phyloP scores from a whole-genome alignment of 2,888 invertebrate species.

The Tenthredo mesomela region DNA sequence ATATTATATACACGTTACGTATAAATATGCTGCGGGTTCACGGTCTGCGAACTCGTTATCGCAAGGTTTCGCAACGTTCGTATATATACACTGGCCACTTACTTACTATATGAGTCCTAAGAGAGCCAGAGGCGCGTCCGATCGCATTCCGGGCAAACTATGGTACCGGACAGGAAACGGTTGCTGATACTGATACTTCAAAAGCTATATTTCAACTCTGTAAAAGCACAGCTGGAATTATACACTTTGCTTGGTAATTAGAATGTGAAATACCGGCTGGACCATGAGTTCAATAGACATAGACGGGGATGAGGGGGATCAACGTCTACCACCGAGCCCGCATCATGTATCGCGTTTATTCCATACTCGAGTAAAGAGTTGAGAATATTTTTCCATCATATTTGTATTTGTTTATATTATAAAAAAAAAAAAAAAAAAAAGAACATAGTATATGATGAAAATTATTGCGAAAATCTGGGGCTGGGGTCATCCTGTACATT shows the following conservation, averaged over 20 bases:
- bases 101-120: neutral
- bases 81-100: neutral
- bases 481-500: conserved; percentile 25
- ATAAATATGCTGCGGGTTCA: neutral
- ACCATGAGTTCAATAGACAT: neutral
- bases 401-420: neutral
- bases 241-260: conserved; percentile 35
- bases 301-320: neutral
- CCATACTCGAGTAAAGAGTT: neutral
- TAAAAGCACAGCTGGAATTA: neutral
- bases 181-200: neutral
- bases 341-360: neutral
- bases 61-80: conserved; percentile 31
- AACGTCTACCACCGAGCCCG: neutral
- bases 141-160: conserved; percentile 46
- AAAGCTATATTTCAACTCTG: neutral
- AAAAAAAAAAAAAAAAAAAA: neutral
- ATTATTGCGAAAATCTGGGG: neutral
- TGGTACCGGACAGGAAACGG: conserved; percentile 17
- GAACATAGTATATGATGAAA: neutral
- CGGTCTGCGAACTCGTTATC: conserved; percentile 49
- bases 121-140: conserved; percentile 40
- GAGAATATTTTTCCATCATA: neutral
- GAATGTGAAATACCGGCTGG: conserved; percentile 30
- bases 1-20: conserved; percentile 19